Evolutionary conservation across 2,797 vertebrate genomes (phyloP).

Genomic region (Salmo trutta): DNA sequence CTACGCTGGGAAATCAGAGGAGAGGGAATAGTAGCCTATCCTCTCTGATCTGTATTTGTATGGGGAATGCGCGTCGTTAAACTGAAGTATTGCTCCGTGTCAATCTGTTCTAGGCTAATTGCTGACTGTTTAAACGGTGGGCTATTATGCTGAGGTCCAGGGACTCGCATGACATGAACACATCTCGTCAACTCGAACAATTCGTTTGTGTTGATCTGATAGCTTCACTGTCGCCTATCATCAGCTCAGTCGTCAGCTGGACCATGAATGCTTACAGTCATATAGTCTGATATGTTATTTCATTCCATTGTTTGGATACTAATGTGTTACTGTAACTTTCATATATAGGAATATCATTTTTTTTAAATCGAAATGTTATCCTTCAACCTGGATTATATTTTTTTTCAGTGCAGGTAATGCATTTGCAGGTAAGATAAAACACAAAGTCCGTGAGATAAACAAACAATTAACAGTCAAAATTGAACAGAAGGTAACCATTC

Average conservation of each 20-base stretch:
- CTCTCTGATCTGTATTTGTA: background rate
- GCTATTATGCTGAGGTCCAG: background rate
- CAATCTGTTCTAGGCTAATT: background rate
- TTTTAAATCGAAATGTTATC: background rate
- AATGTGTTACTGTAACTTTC: background rate
- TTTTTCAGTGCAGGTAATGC: background rate
- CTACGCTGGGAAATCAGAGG: background rate
- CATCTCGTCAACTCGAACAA: background rate
- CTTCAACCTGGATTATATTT: background rate
- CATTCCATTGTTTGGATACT: background rate
- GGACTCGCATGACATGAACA: background rate
- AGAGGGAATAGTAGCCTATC: background rate
- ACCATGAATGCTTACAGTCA: background rate
- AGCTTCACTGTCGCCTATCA: background rate
- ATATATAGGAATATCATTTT: background rate
- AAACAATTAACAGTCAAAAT: background rate
- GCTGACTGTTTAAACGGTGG: background rate
- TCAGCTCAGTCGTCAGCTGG: background rate
- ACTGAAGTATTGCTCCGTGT: background rate
- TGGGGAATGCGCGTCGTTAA: background rate
- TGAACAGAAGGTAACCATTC: background rate
- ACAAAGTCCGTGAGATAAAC: background rate
- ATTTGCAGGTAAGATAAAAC: background rate
- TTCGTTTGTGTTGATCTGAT: background rate
- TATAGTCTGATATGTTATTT: background rate